Conservation (phyloP, 1,140 invertebrate genomes). For the Aricia agestis region DNA sequence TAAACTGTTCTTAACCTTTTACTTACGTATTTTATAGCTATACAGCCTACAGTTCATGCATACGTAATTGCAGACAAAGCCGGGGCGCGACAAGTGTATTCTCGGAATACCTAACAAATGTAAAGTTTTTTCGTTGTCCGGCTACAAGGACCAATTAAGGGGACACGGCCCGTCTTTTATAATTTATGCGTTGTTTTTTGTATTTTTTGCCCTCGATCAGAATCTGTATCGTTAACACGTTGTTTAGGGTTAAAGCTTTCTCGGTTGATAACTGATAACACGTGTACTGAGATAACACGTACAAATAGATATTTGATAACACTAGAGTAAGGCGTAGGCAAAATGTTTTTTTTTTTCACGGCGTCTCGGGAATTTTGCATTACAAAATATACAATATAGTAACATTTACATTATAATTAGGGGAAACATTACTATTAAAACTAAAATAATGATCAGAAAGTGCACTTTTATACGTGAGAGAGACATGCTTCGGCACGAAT, state of each 20-base stretch:
- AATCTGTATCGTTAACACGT: slow-evolving; percentile 71
- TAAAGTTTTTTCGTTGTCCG: slow-evolving; percentile 63
- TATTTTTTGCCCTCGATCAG: slow-evolving; percentile 54
- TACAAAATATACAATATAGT: too few relatives aligned
- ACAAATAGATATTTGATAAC: neutral
- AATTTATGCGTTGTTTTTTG: slow-evolving; percentile 68
- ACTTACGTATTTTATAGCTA: too few relatives aligned
- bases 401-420: too few relatives aligned
- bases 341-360: too few relatives aligned
- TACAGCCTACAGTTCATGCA: neutral
- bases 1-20: neutral
- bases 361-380: too few relatives aligned
- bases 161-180: slow-evolving; percentile 56
- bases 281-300: slow-evolving; percentile 18
- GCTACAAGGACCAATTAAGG: slow-evolving; percentile 70
- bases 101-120: slow-evolving; percentile 73
- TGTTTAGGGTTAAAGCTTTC: slow-evolving; percentile 55
- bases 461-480: too few relatives aligned
- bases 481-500: too few relatives aligned
- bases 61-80: neutral
- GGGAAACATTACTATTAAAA: too few relatives aligned
- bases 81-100: slow-evolving; percentile 61
- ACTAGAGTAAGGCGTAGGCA: too few relatives aligned
- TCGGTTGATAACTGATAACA: slow-evolving; percentile 52
- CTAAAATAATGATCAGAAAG: too few relatives aligned